Evolutionary conservation across 2,113 vertebrate genomes (phyloP).

Genomic region (Phainopepla nitens): DNA sequence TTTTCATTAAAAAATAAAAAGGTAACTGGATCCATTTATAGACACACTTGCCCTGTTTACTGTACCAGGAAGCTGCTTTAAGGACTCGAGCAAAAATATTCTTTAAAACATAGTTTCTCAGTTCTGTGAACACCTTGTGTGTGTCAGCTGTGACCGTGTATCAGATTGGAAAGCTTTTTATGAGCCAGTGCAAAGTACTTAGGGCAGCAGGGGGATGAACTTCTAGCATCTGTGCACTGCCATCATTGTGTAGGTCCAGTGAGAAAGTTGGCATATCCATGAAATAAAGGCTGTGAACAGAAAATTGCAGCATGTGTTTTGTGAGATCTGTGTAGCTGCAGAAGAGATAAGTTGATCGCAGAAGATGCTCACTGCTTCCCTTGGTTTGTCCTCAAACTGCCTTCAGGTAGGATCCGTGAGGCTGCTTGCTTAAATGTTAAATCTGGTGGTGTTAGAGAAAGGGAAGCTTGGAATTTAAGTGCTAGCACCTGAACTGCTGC

Average conservation of each 20-base stretch:
- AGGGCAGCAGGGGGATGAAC: not conserved
- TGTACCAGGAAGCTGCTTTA: not conserved
- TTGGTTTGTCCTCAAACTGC: not conserved
- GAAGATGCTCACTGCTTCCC: not conserved
- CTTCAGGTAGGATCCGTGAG: not conserved
- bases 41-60: not conserved
- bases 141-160: accelerated
- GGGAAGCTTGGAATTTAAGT: not conserved
- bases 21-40: not conserved
- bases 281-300: not conserved
- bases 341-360: not conserved
- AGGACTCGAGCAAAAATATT: not conserved
- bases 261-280: not conserved
- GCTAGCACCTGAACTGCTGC: not conserved
- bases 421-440: not conserved
- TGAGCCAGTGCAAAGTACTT: not conserved
- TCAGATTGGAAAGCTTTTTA: not conserved
- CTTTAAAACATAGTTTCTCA: not conserved
- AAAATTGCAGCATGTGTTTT: accelerated
- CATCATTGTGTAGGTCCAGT: not conserved
- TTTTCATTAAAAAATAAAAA: not conserved
- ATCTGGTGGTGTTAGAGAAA: not conserved
- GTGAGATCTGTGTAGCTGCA: not conserved
- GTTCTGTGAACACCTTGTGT: not conserved
- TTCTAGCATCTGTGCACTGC: not conserved